Conservation (phyloP, 2,113 vertebrate species). For the Mormyrus iriodes region DNA sequence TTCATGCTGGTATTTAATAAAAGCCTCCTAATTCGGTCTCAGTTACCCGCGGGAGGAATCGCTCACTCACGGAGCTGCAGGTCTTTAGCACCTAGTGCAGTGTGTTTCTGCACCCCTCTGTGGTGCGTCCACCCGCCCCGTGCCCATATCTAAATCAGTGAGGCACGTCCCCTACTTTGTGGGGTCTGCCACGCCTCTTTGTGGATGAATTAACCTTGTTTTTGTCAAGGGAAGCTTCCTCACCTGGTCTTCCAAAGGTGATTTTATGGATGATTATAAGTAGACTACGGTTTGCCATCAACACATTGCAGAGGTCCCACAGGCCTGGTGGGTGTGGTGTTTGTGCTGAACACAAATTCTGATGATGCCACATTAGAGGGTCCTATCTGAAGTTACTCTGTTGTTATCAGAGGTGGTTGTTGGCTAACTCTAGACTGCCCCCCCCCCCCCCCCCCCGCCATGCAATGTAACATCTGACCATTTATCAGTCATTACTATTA, state of each 20-base stretch:
- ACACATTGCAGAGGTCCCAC: neutral
- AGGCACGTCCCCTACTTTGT: neutral
- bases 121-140: neutral
- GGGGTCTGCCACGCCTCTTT: neutral
- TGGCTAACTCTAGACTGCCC: neutral
- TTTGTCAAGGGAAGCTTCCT: neutral
- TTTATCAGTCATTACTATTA: neutral
- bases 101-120: neutral
- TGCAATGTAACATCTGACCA: neutral
- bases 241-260: neutral
- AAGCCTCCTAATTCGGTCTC: neutral
- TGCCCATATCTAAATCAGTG: neutral
- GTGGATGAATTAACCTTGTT: neutral
- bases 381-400: slow-evolving; percentile 53
- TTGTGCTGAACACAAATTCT: neutral
- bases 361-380: slow-evolving; percentile 31
- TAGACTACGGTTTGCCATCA: neutral
- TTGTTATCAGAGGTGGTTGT: slow-evolving; percentile 26
- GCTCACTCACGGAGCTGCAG: neutral
- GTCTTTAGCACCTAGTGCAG: neutral
- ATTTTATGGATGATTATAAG: neutral
- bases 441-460: neutral
- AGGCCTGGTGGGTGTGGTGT: neutral
- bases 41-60: neutral
- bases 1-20: neutral